Conservation (phyloP, 2,797 vertebrate species). For the Sebastes umbrosus region DNA sequence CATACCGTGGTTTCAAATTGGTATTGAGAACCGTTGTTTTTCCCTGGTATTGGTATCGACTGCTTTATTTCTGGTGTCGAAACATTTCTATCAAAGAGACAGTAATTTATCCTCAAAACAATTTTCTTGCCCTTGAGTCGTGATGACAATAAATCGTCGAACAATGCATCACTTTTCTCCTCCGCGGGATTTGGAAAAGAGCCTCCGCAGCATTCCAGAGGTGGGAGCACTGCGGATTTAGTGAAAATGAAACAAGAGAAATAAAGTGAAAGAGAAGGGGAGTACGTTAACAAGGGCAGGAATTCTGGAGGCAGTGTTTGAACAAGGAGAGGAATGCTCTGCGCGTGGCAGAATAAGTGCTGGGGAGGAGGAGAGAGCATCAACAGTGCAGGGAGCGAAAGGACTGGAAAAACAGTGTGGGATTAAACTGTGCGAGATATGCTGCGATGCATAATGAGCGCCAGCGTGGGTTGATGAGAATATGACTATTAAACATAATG, state of each 20-base stretch:
- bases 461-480: conserved; percentile 18
- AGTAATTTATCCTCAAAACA: conserved; percentile 15
- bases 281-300: conserved; percentile 70
- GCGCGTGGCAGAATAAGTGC: conserved; percentile 69
- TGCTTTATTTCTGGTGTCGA: too few species aligned
- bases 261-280: conserved; percentile 35
- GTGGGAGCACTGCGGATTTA: conserved; percentile 38
- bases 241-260: conserved; percentile 26
- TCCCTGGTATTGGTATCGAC: too few species aligned
- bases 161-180: conserved; percentile 30
- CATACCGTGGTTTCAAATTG: too few species aligned
- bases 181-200: conserved; percentile 34
- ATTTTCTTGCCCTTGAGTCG: conserved; percentile 22
- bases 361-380: conserved; percentile 58
- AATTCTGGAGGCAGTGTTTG: conserved; percentile 80
- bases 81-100: neutral
- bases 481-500: neutral
- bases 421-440: conserved; percentile 40
- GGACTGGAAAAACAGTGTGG: conserved; percentile 55
- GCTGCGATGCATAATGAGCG: conserved; percentile 20
- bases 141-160: conserved; percentile 17
- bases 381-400: conserved; percentile 50
- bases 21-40: too few species aligned
- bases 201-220: conserved; percentile 57
- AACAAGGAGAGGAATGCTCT: conserved; percentile 80